Percentiles rank a stretch among this genome's conserved stretches.
phyloP scores from a whole-genome alignment of 2,888 invertebrate species.

The Drosophila cyrtoloma region DNA sequence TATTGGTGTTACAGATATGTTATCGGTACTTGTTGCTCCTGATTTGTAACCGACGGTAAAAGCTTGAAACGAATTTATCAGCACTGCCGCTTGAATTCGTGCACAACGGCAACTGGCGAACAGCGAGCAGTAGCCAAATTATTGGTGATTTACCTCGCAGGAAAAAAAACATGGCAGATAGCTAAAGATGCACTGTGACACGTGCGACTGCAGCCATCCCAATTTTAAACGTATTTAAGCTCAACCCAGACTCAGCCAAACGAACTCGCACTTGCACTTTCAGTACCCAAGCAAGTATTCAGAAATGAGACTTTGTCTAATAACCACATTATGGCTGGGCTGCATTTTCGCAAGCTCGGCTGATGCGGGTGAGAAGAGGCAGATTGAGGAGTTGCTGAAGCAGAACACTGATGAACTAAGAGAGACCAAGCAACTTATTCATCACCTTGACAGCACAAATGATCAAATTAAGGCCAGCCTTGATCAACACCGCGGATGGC shows the following conservation, averaged over 20 bases:
- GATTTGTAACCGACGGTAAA: slow-evolving; percentile 22
- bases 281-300: slow-evolving; percentile 18
- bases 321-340: slow-evolving; percentile 33
- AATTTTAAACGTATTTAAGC: slow-evolving; percentile 52
- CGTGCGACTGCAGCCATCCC: slow-evolving; percentile 33
- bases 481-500: slow-evolving; percentile 41
- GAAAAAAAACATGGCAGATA: slow-evolving; percentile 33
- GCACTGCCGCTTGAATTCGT: slow-evolving; percentile 49
- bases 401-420: slow-evolving; percentile 41
- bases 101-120: slow-evolving; percentile 25
- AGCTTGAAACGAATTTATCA: slow-evolving; percentile 26
- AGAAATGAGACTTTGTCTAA: slow-evolving; percentile 39
- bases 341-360: slow-evolving; percentile 12
- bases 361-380: background rate
- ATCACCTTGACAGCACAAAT: slow-evolving; percentile 37
- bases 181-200: slow-evolving; percentile 31
- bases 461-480: slow-evolving; percentile 39
- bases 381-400: slow-evolving; percentile 30
- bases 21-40: slow-evolving; percentile 41
- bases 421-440: slow-evolving; percentile 42
- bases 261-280: slow-evolving; percentile 35
- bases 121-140: slow-evolving; percentile 6
- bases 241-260: background rate
- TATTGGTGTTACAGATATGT: slow-evolving; percentile 12
- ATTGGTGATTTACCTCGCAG: background rate